Base-by-base conservation (phyloP, 2,888 invertebrate genomes). In the Adelphocoris suturalis region DNA sequence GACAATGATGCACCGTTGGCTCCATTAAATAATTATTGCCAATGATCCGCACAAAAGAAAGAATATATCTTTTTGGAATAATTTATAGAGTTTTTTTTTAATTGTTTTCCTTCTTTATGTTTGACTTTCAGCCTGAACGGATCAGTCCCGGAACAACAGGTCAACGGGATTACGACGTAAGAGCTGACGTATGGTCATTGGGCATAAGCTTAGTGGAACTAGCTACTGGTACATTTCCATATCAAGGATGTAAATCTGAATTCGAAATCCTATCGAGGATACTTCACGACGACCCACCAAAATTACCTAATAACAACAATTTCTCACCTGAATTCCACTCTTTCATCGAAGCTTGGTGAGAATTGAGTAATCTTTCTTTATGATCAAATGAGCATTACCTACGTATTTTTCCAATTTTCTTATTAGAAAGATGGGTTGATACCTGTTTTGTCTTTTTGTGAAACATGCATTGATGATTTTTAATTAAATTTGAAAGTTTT, bases 171-270 rank as follows among this genome's bases (percentile, higher is more conserved):
- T 99, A 99, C 94, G 99, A 99, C 94, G 98, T 99, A 93, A 95
- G 99, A 92, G 99, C 99, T 27, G 99, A 99, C 94, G 99, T 99
- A 86, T 99, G 99, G 99, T 99, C 99, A 92, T 95, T 99, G 92
- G 99, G 99, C 92, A 99, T 98, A 92, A 98, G 98, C 89, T 95
- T 98, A 90, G 98, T 99, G 86, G 99, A 99, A 95, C 95, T 99
- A 92, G 99, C 99, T 80, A 98, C 98, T 16, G 99, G 99, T 87
- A 96, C 97, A 92, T 99, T 99, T 93, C 99, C 99, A 0, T 98
- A 98, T 94, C 95, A 96, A 93, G 97, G 98, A 94, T 99, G 99
- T 94, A 97, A 97, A 94, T 98, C 98, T 93, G 99, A 99, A 94
- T 99, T 99, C 94, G 99, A 99, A 95, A 98, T 99, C 89, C 95